Percentiles rank a stretch among this genome's conserved stretches.
Evolutionary conservation across 2,797 vertebrate species (phyloP).

Genomic region (Malurus leucopterus): DNA sequence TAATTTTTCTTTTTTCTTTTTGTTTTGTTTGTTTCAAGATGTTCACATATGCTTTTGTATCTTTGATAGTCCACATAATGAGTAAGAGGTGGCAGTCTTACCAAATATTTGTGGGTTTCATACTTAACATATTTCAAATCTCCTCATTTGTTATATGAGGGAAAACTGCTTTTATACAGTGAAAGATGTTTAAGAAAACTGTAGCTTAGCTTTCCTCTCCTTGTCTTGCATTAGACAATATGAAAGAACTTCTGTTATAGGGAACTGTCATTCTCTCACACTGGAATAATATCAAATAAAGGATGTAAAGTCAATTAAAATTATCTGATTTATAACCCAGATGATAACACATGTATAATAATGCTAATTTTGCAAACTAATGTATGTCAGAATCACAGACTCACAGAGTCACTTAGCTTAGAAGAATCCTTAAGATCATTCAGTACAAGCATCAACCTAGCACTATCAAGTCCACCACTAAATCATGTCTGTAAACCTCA

Average conservation of each 20-base stretch:
- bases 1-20: not conserved
- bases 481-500: fast-evolving
- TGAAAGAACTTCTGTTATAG: not conserved
- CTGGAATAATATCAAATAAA: not conserved
- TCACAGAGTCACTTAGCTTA: not conserved
- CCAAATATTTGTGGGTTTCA: not conserved
- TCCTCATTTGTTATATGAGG: not conserved
- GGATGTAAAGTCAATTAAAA: not conserved
- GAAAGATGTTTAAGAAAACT: not conserved
- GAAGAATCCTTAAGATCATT: not conserved
- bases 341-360: not conserved
- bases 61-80: not conserved
- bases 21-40: not conserved
- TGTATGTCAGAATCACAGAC: not conserved
- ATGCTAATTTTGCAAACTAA: slow-evolving; percentile 12
- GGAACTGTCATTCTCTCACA: not conserved
- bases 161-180: not conserved
- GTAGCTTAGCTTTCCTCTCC: not conserved
- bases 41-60: not conserved
- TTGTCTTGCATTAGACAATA: not conserved
- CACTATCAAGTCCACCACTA: not conserved
- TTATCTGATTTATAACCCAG: not conserved
- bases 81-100: not conserved
- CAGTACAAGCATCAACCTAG: not conserved
- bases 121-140: not conserved